These are phyloP conservation scores for Hippasteria phrygiana DNA, from an alignment of 53 echinoderm and acorn worm genomes.

Conservation along the genomic window DNA sequence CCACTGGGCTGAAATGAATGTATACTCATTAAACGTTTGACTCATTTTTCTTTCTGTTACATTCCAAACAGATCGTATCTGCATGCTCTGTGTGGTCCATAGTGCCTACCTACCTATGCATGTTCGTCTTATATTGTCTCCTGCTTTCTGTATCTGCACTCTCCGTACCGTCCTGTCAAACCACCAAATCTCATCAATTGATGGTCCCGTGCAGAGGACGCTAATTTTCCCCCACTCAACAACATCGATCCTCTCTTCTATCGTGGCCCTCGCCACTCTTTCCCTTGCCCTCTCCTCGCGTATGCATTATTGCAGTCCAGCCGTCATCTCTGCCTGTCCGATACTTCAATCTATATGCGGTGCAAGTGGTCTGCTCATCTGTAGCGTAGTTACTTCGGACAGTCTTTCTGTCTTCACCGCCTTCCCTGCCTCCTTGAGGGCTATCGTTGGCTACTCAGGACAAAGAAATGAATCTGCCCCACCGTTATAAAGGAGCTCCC, in stretches of 20 bases:
- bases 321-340: not conserved
- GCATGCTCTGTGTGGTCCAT: too few species aligned
- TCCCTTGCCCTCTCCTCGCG: not conserved
- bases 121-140: too few species aligned
- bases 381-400: not conserved
- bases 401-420: not conserved
- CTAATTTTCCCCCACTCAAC: not conserved
- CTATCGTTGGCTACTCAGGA: too few species aligned
- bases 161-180: not conserved
- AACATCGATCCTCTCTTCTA: not conserved
- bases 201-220: not conserved
- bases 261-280: not conserved
- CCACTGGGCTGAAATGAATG: too few species aligned
- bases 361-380: not conserved
- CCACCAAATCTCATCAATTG: not conserved
- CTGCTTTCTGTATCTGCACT: too few species aligned
- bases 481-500: too few species aligned
- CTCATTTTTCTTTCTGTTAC: too few species aligned
- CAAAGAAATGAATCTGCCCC: too few species aligned
- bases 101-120: too few species aligned
- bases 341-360: not conserved
- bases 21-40: too few species aligned
- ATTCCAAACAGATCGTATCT: too few species aligned
- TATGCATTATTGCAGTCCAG: not conserved
- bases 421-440: not conserved